Base-by-base conservation (phyloP, 2,888 invertebrate species). In the Dusona sp. region DNA sequence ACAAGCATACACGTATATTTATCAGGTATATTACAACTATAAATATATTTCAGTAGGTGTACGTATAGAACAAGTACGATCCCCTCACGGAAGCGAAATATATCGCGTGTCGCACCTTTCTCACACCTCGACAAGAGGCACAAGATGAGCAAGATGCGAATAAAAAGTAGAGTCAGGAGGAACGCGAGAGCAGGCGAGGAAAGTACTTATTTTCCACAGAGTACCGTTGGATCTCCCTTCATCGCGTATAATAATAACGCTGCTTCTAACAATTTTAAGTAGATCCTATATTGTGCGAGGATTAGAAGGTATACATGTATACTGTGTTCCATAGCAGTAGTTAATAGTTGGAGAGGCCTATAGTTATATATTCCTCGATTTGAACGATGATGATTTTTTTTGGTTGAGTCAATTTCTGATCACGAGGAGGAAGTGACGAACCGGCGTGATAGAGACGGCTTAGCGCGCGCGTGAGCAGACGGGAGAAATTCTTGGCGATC, bases 401-500 rank as follows among this genome's bases (percentile, higher is more conserved):
- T 45, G 45, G 29, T 16, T 25, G 64, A 82, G 82, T 70, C 79
- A 85, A 79, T 82, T 82, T 82, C 51, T 64, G 82, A 85, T 85
- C 51, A 33, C 73, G 79, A 83, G 75, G 83, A 86, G 79, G 38
- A 54, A 29, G 85, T 82, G 85, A 79, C 78, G 79, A 79, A 68
- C 73, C 61, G 48, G 74, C 74, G 29, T 77, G 77, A 77, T 64
- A 75, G 79, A 75, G 79, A 65, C 22, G 42, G 25, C 61, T 45
- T 22, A 54, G 3, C 54, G 51, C 16, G 51, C 29, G 33, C 64
- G 16, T 64, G n/a, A n/a, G n/a, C 51, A 29, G 79, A 70, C 67
- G 36, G 29, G 42, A 82, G 75, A 79, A 86, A 86, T 86, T 82
- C 79, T 84, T 79, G 83, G 82, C 78, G 91, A 92, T 92, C 88